Conservation (phyloP, 1,140 invertebrate species). For the Camponotus pennsylvanicus region DNA sequence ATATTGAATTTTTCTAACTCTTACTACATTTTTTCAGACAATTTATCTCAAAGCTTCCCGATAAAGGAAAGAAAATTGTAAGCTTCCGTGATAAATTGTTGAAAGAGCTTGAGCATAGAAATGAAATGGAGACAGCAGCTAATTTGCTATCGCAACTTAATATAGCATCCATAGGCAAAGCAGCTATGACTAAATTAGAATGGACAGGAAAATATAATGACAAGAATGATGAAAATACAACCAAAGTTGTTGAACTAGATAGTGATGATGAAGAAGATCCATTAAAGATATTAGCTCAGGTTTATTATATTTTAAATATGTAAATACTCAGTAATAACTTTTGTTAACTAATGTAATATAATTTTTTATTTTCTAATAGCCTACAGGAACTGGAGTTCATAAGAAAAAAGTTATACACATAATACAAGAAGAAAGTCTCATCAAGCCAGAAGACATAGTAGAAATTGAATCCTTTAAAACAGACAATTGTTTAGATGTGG, state of each 20-base stretch:
- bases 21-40: slow-evolving; percentile 74
- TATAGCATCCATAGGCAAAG: slow-evolving; percentile 87
- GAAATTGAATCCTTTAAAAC: slow-evolving; percentile 85
- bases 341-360: slow-evolving; percentile 40
- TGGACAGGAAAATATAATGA: slow-evolving; percentile 88
- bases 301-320: slow-evolving; percentile 53
- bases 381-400: slow-evolving; percentile 85
- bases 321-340: not conserved
- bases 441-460: slow-evolving; percentile 88
- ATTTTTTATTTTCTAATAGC: slow-evolving; percentile 72
- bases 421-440: slow-evolving; percentile 86
- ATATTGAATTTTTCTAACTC: not conserved
- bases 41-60: slow-evolving; percentile 87
- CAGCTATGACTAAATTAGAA: slow-evolving; percentile 88
- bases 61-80: slow-evolving; percentile 90
- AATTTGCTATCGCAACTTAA: slow-evolving; percentile 88
- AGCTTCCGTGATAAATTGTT: slow-evolving; percentile 87
- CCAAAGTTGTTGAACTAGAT: slow-evolving; percentile 85
- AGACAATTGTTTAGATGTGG: slow-evolving; percentile 49
- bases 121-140: slow-evolving; percentile 88
- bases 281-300: slow-evolving; percentile 89
- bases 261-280: slow-evolving; percentile 90
- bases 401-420: slow-evolving; percentile 88
- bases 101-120: slow-evolving; percentile 86
- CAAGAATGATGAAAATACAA: slow-evolving; percentile 68